These are phyloP conservation scores for Ptycholaimellus sp. DNA, from an alignment of 2,888 invertebrate species.

Conservation along the genomic window DNA sequence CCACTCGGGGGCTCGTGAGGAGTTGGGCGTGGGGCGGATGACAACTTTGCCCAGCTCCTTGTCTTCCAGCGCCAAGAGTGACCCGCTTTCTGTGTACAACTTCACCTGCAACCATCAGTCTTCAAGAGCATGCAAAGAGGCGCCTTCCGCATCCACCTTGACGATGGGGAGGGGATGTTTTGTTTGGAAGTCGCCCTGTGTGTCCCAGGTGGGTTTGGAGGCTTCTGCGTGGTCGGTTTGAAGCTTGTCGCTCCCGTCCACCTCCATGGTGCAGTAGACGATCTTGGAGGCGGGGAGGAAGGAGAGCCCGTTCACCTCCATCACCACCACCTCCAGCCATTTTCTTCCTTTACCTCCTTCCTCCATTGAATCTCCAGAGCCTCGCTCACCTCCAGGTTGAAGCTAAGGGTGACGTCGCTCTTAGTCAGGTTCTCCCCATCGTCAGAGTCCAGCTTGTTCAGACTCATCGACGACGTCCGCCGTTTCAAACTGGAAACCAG, in stretches of 20 bases:
- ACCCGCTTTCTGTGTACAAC: constrained; percentile 84
- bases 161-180: constrained; percentile 86
- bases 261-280: constrained; percentile 99
- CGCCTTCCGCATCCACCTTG: no score
- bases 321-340: constrained; percentile 58
- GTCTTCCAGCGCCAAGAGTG: constrained; percentile 88
- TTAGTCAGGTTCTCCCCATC: constrained; percentile 88
- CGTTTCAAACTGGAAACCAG: constrained; percentile 23
- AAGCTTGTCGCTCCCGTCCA: constrained; percentile 90
- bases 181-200: constrained; percentile 95
- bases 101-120: no score
- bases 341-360: no score
- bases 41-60: constrained; percentile 70
- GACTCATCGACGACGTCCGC: constrained; percentile 31
- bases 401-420: constrained; percentile 86
- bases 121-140: no score
- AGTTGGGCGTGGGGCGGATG: constrained; percentile 38
- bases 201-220: constrained; percentile 98
- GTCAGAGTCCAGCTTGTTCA: constrained; percentile 52
- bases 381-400: constrained; percentile 65
- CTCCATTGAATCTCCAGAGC: no score
- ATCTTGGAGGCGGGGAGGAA: constrained; percentile 85
- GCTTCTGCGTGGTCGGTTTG: constrained; percentile 99
- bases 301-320: constrained; percentile 95
- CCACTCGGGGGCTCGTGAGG: constrained; percentile 47